Base-by-base conservation (phyloP, 2,113 vertebrate species). In the Labrus mixtus region DNA sequence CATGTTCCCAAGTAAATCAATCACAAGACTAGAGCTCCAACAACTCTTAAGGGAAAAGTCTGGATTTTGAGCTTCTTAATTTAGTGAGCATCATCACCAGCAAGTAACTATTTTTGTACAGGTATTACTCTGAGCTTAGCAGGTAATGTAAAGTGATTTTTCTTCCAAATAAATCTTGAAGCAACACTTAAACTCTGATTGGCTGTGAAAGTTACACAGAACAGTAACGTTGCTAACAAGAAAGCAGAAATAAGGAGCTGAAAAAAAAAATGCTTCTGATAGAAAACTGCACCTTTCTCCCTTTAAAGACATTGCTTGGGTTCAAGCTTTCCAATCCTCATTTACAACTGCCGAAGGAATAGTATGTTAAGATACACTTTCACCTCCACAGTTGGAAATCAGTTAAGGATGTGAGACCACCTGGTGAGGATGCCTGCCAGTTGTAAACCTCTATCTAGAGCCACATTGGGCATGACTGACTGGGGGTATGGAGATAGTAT, bases 391-490 rank as follows among this genome's bases (percentile, higher is more conserved):
- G 43, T 37, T 15, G n/a, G 0, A 9, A 10, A 73, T 41, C 55
- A 62, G 13, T 6, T 43, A 41, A 67, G 51, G 72, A 76, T 20
- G 59, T 23, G 19, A 16, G 46, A 19, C 64, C 78, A 64, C 71
- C 61, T 68, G 56, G 60, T 58, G 46, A 8, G 60, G 64, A 55
- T 8, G 51, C 33, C 73, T 54, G 74, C 22, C 70, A 82, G 73
- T 62, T 77, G 68, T 63, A 11, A 9, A 46, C 46, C 57, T 87
- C 54, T 66, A 80, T 82, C 85, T 83, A 65, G 60, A 82, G 68
- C 66, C 79, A 57, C 8, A 50, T 76, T 68, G 69, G 65, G 61
- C 58, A 79, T n/a, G 55, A 69, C 66, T 72, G 85, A 69, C 73
- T 82, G 67, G 20, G 37, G 74, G 62, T 19, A 59, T 54, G 57